A percentile compares a stretch with the other conserved stretches of the same genome.
Evolutionary conservation across 2,888 invertebrate species (phyloP).

Genomic region (Pycnomerus fuliginosus): DNA sequence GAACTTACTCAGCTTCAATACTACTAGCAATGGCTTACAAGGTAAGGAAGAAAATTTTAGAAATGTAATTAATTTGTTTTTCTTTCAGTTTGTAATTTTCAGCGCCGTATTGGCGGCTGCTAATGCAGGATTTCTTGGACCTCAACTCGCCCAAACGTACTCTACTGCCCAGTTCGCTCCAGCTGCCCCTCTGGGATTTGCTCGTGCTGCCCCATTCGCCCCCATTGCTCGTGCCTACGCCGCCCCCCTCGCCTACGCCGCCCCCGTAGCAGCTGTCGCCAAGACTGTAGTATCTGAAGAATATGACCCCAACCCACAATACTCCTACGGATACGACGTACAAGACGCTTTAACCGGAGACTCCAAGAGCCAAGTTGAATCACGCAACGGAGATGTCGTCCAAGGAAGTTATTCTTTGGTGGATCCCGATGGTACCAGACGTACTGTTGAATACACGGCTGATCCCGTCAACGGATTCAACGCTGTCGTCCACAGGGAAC

Average conservation of each 20-base stretch:
- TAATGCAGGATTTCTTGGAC: constrained; percentile 25
- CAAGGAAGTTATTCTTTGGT: constrained; percentile 59
- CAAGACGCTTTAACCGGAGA: constrained; percentile 59
- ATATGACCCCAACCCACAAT: constrained; percentile 52
- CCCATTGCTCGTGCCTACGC: constrained; percentile 22
- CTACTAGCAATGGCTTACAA: constrained; percentile 12
- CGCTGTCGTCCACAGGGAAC: constrained; percentile 57
- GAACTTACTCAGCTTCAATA: not conserved
- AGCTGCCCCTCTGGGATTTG: constrained; percentile 25
- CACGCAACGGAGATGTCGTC: constrained; percentile 63
- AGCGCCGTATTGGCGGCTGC: constrained; percentile 36
- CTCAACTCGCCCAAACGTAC: constrained; percentile 17
- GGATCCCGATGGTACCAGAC: constrained; percentile 64
- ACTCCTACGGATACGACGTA: constrained; percentile 52
- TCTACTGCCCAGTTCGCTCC: constrained; percentile 30
- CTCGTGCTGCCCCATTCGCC: constrained; percentile 22
- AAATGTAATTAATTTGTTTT: too few species aligned
- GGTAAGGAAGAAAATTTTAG: constrained; percentile 6
- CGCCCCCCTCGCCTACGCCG: constrained; percentile 34
- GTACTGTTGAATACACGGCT: constrained; percentile 52
- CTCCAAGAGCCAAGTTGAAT: constrained; percentile 63
- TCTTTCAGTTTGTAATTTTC: constrained; percentile 37
- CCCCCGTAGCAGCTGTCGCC: constrained; percentile 31
- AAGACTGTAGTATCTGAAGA: constrained; percentile 30
- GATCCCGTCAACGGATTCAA: constrained; percentile 56